Evolutionary conservation across 2,797 vertebrate species (phyloP).

Genomic region (Eremophila alpestris): DNA sequence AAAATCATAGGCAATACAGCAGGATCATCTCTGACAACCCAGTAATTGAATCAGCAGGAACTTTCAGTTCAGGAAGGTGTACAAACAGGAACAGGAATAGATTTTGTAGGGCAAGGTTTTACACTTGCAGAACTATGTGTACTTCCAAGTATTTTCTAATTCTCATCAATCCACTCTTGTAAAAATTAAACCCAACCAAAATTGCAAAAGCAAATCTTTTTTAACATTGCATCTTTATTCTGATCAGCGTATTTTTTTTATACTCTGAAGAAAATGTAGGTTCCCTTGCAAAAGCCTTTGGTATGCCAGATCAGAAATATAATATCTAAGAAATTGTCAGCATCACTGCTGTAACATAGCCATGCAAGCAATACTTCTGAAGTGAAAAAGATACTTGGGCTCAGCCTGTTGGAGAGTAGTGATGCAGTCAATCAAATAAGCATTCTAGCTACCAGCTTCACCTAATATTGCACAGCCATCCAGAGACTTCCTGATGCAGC

Average conservation of each 20-base stretch:
- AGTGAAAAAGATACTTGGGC: not conserved
- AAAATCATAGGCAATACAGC: not conserved
- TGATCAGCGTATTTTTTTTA: not conserved
- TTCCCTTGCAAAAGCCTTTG: not conserved
- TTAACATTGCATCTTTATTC: not conserved
- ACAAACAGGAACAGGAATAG: not conserved
- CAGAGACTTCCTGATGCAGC: not conserved
- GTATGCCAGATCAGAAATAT: not conserved
- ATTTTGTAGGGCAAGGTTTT: not conserved
- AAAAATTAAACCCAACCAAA: not conserved
- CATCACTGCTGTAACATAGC: not conserved
- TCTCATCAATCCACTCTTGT: not conserved
- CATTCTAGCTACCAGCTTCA: not conserved
- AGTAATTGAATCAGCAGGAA: not conserved
- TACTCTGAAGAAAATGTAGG: not conserved
- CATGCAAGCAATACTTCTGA: not conserved
- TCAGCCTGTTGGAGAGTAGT: not conserved
- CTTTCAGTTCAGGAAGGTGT: not conserved
- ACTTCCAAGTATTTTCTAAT: not conserved
- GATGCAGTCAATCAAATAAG: constrained; percentile 42
- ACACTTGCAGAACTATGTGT: not conserved
- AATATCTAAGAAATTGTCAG: constrained; percentile 10
- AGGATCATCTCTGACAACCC: not conserved
- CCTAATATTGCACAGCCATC: not conserved
- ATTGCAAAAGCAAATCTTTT: not conserved